Evolutionary conservation across 2,888 invertebrate species (phyloP).

Genomic region (Chaetogeoica ovagalla): DNA sequence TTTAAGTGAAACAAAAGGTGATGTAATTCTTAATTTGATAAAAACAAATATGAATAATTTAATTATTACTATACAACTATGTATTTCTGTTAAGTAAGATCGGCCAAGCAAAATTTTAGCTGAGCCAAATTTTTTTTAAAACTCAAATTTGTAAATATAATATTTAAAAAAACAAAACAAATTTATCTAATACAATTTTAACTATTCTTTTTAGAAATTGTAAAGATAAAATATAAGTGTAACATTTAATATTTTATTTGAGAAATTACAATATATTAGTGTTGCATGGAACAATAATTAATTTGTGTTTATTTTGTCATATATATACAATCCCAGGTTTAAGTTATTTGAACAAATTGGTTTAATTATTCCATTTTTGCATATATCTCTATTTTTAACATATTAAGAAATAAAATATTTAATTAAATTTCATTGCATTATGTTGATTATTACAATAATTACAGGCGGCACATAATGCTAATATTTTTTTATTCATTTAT

Average conservation of each 20-base stretch:
- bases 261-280: constrained; percentile 53
- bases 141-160: constrained; percentile 50
- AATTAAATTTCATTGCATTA: too few species aligned
- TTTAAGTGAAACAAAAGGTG: constrained; percentile 53
- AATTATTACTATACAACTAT: constrained; percentile 50
- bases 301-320: constrained; percentile 32
- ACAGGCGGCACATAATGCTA: too few species aligned
- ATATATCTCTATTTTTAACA: too few species aligned
- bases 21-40: constrained; percentile 52
- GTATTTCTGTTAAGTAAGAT: constrained; percentile 50
- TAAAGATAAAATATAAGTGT: constrained; percentile 49
- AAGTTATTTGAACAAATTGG: too few species aligned
- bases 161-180: constrained; percentile 46
- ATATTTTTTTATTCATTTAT: too few species aligned
- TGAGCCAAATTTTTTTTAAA: constrained; percentile 49
- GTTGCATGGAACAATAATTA: constrained; percentile 52
- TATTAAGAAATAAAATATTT: too few species aligned
- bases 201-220: constrained; percentile 53
- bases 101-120: constrained; percentile 42
- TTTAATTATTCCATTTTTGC: too few species aligned
- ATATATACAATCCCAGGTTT: too few species aligned
- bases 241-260: constrained; percentile 53
- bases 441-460: too few species aligned
- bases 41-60: constrained; percentile 37
- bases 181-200: constrained; percentile 50